A percentile compares a stretch with the other conserved stretches of the same genome.
Conservation (phyloP, 2,113 vertebrate genomes). For the Ciconia stormi region DNA sequence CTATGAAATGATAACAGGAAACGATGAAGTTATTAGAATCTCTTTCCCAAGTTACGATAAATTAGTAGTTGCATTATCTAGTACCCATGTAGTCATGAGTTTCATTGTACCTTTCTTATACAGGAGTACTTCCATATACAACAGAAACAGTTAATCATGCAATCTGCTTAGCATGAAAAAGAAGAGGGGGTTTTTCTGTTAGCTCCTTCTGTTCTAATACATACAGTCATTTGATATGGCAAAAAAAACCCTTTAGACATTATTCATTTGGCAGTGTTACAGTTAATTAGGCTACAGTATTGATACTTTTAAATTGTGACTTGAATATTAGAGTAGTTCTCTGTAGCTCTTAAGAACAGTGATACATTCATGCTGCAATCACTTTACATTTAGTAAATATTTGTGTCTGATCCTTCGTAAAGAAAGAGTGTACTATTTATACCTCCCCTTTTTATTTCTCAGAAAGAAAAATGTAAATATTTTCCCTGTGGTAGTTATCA, state of each 20-base stretch:
- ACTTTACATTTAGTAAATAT: background rate
- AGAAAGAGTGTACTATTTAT: background rate
- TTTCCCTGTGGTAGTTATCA: background rate
- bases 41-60: background rate
- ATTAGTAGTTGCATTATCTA: background rate
- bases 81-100: background rate
- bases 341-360: background rate
- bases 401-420: background rate
- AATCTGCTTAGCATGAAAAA: background rate
- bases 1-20: background rate
- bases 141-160: background rate
- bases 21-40: background rate
- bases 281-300: background rate
- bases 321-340: background rate
- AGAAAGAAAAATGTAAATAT: background rate
- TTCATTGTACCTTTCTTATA: background rate
- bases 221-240: background rate
- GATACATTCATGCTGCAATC: background rate
- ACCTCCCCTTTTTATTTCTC: background rate
- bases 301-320: background rate
- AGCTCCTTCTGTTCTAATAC: background rate
- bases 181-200: background rate
- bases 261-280: background rate
- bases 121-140: background rate
- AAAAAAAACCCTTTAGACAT: background rate